Percentiles rank a stretch among this genome's conserved stretches.
Conservation (phyloP, 2,113 vertebrate genomes). For the Phyllostomus hastatus region DNA sequence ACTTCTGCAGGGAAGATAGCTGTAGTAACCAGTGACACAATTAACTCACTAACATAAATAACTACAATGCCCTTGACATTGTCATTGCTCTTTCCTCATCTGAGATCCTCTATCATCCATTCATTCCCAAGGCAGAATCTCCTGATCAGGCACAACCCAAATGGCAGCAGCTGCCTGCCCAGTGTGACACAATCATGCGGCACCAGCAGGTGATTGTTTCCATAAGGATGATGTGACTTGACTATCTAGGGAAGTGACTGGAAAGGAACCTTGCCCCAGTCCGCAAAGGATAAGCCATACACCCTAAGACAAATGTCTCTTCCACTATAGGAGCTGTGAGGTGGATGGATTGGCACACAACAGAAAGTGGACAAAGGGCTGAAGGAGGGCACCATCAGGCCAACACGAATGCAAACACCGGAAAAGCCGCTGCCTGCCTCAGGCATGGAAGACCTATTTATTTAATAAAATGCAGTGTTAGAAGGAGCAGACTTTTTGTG, state of each 20-base stretch:
- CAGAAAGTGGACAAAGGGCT: not conserved
- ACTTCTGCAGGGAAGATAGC: not conserved
- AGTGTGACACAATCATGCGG: not conserved
- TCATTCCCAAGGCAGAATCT: not conserved
- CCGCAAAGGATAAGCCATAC: not conserved
- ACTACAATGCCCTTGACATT: not conserved
- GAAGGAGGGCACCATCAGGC: not conserved
- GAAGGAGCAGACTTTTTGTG: not conserved
- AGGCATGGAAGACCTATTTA: not conserved
- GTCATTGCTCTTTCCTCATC: not conserved
- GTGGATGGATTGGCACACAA: not conserved
- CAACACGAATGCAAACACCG: not conserved
- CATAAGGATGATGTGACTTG: not conserved
- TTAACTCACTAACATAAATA: not conserved
- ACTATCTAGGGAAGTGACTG: not conserved
- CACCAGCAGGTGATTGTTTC: not conserved
- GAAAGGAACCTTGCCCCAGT: not conserved
- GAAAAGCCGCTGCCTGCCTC: not conserved
- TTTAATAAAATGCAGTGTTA: not conserved
- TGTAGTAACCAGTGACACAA: not conserved
- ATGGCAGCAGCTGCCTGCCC: not conserved
- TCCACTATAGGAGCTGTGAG: not conserved
- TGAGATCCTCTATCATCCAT: not conserved
- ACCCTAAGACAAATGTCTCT: not conserved
- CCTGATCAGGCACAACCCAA: not conserved